These are phyloP conservation scores for Platichthys stellatus DNA, from an alignment of 2,113 vertebrate species.

Conservation along the genomic window DNA sequence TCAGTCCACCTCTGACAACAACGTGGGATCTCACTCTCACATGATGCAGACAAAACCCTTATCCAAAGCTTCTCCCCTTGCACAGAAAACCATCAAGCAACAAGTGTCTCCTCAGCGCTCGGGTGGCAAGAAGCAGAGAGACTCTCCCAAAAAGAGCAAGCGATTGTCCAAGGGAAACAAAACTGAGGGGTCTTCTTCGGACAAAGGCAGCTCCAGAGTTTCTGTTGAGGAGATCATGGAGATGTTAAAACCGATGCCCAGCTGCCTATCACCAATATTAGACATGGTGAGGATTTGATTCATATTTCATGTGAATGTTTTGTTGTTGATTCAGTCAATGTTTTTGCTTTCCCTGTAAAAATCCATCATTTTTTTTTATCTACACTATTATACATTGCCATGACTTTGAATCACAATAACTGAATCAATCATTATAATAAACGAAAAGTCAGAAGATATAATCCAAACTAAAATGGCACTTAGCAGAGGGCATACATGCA, in stretches of 20 bases:
- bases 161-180: constrained; percentile 6
- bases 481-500: background rate
- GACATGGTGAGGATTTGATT: constrained; percentile 55
- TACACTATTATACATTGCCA: background rate
- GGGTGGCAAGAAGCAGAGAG: constrained; percentile 10
- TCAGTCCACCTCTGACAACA: constrained; percentile 1
- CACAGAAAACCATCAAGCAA: background rate
- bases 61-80: background rate
- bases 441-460: background rate
- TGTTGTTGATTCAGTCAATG: background rate
- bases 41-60: background rate
- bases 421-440: background rate
- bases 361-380: background rate
- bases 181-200: constrained; percentile 3
- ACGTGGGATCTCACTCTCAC: background rate
- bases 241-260: constrained; percentile 84
- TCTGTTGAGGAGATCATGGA: constrained; percentile 56
- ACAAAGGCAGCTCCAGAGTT: background rate
- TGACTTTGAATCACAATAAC: background rate
- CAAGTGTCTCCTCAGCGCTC: constrained; percentile 12
- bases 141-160: constrained; percentile 14
- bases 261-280: constrained; percentile 88
- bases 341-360: background rate
- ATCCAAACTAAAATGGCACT: background rate
- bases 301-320: background rate